Evolutionary conservation across 2,113 vertebrate species (phyloP).

Genomic region (Aegotheles bennettii): DNA sequence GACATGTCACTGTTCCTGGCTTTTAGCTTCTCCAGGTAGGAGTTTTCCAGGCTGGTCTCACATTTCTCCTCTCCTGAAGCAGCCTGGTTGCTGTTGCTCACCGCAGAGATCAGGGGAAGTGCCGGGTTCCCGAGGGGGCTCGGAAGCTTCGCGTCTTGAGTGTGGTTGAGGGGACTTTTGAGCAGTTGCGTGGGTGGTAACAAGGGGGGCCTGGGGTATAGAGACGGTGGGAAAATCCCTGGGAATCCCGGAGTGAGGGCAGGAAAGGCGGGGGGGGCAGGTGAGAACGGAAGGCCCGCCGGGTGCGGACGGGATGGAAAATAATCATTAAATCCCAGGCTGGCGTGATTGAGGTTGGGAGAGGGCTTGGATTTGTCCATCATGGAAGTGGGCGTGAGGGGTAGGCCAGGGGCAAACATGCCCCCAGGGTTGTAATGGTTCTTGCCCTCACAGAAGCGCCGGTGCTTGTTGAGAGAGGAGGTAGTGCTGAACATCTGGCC

Average conservation of each 20-base stretch:
- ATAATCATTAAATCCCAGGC: slow-evolving; percentile 90
- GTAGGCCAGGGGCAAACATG: slow-evolving; percentile 89
- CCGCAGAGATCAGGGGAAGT: slow-evolving; percentile 80
- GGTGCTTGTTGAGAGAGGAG: slow-evolving; percentile 99
- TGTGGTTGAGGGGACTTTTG: slow-evolving; percentile 87
- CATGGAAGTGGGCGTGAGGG: slow-evolving; percentile 87
- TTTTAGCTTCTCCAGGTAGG: slow-evolving; percentile 84
- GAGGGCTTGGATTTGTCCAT: slow-evolving; percentile 92
- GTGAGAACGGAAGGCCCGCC: slow-evolving; percentile 83
- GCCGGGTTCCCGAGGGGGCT: slow-evolving; percentile 85
- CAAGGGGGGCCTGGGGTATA: slow-evolving; percentile 92
- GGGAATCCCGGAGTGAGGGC: slow-evolving; percentile 84
- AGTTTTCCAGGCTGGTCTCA: slow-evolving; percentile 79
- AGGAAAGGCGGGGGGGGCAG: slow-evolving; percentile 80
- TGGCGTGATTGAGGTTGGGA: slow-evolving; percentile 83
- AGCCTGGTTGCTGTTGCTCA: slow-evolving; percentile 74
- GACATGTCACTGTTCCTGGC: slow-evolving; percentile 89
- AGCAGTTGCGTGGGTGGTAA: slow-evolving; percentile 89
- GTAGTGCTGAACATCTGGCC: slow-evolving; percentile 99
- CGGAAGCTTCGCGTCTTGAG: slow-evolving; percentile 87
- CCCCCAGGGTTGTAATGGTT: slow-evolving; percentile 91
- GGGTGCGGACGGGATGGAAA: slow-evolving; percentile 91
- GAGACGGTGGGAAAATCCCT: slow-evolving; percentile 89
- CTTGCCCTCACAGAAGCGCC: slow-evolving; percentile 99
- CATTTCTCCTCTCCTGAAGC: slow-evolving; percentile 73